A percentile compares a stretch with the other conserved stretches of the same genome.
These are phyloP conservation scores for Thymelicus sylvestris DNA, from an alignment of 2,888 invertebrate species.

Conservation along the genomic window DNA sequence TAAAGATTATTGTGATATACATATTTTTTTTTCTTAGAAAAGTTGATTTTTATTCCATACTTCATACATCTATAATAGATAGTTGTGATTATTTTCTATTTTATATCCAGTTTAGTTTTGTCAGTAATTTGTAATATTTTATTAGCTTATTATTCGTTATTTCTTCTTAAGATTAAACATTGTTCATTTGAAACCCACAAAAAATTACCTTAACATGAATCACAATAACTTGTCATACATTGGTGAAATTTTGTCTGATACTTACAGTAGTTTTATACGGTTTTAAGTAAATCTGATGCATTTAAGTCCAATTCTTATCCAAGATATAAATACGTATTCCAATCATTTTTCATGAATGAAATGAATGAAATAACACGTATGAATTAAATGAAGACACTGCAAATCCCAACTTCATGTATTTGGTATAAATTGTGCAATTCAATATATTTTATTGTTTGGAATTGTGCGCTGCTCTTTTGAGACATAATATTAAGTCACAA, in stretches of 20 bases:
- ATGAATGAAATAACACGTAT: background rate
- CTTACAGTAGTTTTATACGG: background rate
- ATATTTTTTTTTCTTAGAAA: slow-evolving; percentile 33
- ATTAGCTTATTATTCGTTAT: background rate
- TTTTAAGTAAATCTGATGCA: slow-evolving; percentile 9
- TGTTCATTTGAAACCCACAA: too few species aligned
- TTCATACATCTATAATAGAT: slow-evolving; percentile 6
- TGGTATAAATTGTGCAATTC: slow-evolving; percentile 2
- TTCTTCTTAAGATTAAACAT: background rate
- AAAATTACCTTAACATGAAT: background rate
- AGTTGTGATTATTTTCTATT: background rate
- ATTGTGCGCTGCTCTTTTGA: slow-evolving; percentile 7
- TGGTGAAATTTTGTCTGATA: background rate
- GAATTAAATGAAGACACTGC: background rate
- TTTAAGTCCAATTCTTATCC: background rate
- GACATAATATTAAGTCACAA: background rate
- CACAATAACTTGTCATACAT: background rate
- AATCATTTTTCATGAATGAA: background rate
- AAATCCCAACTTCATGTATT: background rate
- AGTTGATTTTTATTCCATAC: slow-evolving; percentile 16
- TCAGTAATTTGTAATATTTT: background rate
- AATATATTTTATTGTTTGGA: slow-evolving; percentile 10
- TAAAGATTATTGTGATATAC: slow-evolving; percentile 26
- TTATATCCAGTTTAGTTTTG: background rate
- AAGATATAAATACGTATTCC: too few species aligned